Conservation (phyloP, 1,140 invertebrate genomes). For the Ostrea denselamellosa region DNA sequence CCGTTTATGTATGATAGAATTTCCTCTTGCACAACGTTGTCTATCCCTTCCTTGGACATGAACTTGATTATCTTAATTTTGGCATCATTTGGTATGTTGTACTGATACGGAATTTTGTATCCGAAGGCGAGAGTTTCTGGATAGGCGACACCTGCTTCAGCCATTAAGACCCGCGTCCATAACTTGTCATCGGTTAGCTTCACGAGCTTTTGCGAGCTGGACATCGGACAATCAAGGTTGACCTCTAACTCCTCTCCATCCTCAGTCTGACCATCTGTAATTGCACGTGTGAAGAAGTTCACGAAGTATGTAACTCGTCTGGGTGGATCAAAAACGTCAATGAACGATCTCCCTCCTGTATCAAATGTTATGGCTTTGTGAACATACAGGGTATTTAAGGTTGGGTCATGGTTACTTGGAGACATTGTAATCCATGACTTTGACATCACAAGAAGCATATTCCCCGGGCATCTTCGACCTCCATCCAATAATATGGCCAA, state of each 20-base stretch:
- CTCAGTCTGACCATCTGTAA: conserved; percentile 48
- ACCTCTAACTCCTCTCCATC: conserved; percentile 55
- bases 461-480: conserved; percentile 56
- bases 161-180: conserved; percentile 58
- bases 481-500: conserved; percentile 58
- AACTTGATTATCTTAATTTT: conserved; percentile 26
- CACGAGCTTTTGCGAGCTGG: conserved; percentile 60
- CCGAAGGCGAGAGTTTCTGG: conserved; percentile 63
- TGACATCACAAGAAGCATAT: conserved; percentile 60
- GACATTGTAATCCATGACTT: conserved; percentile 52
- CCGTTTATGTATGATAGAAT: neutral
- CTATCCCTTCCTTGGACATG: neutral
- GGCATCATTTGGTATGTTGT: conserved; percentile 7
- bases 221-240: conserved; percentile 63
- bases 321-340: conserved; percentile 60
- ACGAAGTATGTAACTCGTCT: conserved; percentile 62
- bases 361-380: conserved; percentile 62
- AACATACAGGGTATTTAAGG: conserved; percentile 53
- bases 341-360: conserved; percentile 48
- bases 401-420: conserved; percentile 5
- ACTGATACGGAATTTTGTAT: conserved; percentile 39
- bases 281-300: conserved; percentile 55
- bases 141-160: conserved; percentile 51
- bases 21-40: conserved; percentile 6
- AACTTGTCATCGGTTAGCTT: conserved; percentile 64